phyloP scores from a whole-genome alignment of 2,113 vertebrate genomes.

The Gracilinanus agilis region DNA sequence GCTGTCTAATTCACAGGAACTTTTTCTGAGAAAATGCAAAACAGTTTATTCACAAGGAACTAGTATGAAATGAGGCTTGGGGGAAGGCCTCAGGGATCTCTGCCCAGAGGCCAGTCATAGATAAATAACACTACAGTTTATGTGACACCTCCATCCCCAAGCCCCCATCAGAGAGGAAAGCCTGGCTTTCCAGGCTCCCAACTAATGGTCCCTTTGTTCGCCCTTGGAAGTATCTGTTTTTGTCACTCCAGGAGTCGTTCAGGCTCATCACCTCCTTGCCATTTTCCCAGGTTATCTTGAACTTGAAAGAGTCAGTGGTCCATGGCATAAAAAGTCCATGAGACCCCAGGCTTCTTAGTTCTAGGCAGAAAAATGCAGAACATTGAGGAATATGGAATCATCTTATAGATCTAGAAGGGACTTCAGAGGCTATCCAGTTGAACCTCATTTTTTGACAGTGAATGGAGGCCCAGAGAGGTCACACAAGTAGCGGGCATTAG shows the following conservation, averaged over 20 bases:
- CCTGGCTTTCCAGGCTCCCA: not conserved
- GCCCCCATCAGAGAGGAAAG: not conserved
- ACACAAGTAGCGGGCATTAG: not conserved
- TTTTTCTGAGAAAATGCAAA: slow-evolving; percentile 35
- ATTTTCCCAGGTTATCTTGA: not conserved
- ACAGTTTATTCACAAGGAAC: not conserved
- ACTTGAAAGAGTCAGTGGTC: not conserved
- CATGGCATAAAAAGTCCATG: not conserved
- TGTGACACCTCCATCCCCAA: not conserved
- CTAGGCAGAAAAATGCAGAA: not conserved
- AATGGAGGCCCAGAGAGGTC: not conserved
- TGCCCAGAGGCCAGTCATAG: slow-evolving; percentile 10
- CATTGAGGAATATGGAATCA: not conserved
- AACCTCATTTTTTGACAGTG: not conserved
- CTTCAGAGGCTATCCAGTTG: not conserved
- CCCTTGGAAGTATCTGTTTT: not conserved
- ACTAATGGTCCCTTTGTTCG: slow-evolving; percentile 7
- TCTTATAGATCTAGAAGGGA: not conserved
- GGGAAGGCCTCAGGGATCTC: not conserved
- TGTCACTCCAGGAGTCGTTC: not conserved
- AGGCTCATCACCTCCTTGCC: not conserved
- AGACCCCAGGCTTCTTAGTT: not conserved
- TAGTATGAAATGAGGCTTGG: not conserved
- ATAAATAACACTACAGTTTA: slow-evolving; percentile 40
- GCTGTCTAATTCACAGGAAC: slow-evolving; percentile 11